These are phyloP conservation scores for Mus musculus DNA, from an alignment of 2,113 vertebrate genomes.

Conservation along the genomic window DNA sequence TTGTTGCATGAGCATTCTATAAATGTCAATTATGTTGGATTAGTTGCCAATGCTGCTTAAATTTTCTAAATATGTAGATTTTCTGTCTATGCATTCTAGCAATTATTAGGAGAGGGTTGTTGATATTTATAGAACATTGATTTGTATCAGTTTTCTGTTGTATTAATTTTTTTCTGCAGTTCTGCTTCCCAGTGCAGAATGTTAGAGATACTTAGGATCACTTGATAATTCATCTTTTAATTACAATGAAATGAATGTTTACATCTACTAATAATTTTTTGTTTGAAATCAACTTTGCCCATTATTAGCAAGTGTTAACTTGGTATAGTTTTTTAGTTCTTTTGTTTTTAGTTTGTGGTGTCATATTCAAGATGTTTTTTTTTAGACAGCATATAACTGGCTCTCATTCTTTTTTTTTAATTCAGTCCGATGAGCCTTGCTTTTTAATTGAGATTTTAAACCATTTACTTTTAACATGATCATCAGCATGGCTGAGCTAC, in stretches of 20 bases:
- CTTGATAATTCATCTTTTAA: slow-evolving; percentile 24
- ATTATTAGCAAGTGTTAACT: background rate
- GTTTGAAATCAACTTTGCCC: background rate
- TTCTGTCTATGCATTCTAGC: slow-evolving; percentile 1
- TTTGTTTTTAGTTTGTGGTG: slow-evolving; percentile 34
- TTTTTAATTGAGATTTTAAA: slow-evolving; percentile 19
- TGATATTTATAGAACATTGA: background rate
- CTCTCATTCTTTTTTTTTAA: background rate
- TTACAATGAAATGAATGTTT: background rate
- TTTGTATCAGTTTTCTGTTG: background rate
- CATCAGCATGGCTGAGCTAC: background rate
- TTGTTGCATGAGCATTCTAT: background rate
- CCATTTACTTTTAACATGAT: slow-evolving; percentile 11
- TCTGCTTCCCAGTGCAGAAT: background rate
- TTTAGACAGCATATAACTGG: background rate
- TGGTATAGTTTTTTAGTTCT: background rate
- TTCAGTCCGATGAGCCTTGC: background rate
- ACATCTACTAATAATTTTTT: background rate
- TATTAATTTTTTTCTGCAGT: background rate
- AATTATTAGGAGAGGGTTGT: slow-evolving; percentile 1
- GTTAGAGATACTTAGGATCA: background rate
- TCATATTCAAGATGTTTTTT: slow-evolving; percentile 39
- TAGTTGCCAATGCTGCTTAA: slow-evolving; percentile 6
- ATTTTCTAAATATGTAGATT: background rate
- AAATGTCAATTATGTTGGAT: background rate